phyloP scores from a whole-genome alignment of 2,888 invertebrate species.

The Geophilus truncorum region DNA sequence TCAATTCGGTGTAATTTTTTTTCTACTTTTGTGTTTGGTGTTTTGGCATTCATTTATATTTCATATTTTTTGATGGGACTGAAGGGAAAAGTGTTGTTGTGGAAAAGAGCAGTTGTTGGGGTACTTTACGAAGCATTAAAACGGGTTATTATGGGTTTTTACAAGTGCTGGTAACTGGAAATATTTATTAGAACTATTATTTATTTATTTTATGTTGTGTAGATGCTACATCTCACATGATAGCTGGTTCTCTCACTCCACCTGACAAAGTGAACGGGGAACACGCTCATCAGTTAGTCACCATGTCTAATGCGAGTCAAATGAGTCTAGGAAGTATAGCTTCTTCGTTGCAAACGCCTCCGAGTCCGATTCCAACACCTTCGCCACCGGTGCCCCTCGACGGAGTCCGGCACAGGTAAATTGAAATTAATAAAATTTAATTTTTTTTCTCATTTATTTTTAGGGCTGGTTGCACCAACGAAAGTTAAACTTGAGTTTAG shows the following conservation, averaged over 20 bases:
- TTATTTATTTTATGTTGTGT: neutral
- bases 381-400: conserved; percentile 50
- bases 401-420: conserved; percentile 43
- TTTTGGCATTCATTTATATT: no score
- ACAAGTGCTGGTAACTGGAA: no score
- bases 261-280: conserved; percentile 52
- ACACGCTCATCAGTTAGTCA: conserved; percentile 41
- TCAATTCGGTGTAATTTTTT: neutral
- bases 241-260: conserved; percentile 51
- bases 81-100: neutral
- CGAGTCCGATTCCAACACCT: conserved; percentile 59
- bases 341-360: conserved; percentile 72
- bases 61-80: neutral
- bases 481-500: no score
- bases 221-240: conserved; percentile 40
- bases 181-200: neutral
- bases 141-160: neutral
- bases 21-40: neutral
- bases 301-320: conserved; percentile 39
- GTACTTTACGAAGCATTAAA: neutral
- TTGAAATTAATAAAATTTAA: neutral
- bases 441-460: no score
- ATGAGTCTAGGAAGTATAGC: conserved; percentile 45
- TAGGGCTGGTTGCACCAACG: no score
- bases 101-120: neutral